Percentiles rank a stretch among this genome's conserved stretches.
phyloP scores from a whole-genome alignment of 2,797 vertebrate genomes.

The Phaenicophaeus curvirostris region DNA sequence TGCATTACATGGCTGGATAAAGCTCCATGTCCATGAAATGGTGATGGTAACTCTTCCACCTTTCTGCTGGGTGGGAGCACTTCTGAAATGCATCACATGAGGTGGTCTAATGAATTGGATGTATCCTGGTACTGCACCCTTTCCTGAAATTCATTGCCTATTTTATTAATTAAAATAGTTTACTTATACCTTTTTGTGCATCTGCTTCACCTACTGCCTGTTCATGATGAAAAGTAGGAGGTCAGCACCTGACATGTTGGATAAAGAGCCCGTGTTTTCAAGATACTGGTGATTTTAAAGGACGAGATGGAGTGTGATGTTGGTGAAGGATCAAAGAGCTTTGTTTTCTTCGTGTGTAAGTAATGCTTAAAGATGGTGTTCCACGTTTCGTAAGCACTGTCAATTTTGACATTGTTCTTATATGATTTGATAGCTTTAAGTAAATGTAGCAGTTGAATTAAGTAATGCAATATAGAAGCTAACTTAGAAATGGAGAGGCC shows the following conservation, averaged over 20 bases:
- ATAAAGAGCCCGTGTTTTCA: neutral
- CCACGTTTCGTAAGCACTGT: neutral
- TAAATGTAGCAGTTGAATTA: neutral
- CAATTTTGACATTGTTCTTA: neutral
- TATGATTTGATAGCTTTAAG: neutral
- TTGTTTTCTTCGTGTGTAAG: neutral
- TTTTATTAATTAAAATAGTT: accelerated
- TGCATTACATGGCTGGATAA: neutral
- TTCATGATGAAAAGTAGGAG: neutral
- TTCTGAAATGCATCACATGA: neutral
- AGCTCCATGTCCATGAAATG: neutral
- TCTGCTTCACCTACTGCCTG: neutral
- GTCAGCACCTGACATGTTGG: neutral
- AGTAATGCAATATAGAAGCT: neutral
- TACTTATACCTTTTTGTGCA: neutral
- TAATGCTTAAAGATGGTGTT: neutral
- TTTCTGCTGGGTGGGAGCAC: neutral
- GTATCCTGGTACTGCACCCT: neutral
- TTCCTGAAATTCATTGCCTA: neutral
- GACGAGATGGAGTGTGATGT: neutral
- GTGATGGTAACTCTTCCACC: neutral
- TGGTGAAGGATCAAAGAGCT: neutral
- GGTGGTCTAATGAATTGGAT: neutral
- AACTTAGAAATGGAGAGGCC: neutral
- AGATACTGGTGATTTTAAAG: neutral